Evolutionary conservation across 2,113 vertebrate species (phyloP).

Genomic region (Poeciliopsis occidentalis): DNA sequence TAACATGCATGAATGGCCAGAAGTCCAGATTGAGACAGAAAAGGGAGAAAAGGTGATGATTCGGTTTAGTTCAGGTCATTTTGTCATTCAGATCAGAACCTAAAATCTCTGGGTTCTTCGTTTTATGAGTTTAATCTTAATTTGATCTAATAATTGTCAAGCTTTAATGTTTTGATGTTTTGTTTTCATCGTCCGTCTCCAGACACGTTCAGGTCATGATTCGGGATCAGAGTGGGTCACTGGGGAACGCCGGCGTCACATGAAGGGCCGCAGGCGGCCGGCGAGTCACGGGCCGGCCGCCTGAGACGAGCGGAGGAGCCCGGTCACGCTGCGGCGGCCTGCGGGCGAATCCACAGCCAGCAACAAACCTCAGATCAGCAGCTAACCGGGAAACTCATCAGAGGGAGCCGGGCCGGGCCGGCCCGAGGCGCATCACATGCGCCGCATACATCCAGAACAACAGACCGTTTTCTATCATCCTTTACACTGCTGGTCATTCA

Average conservation of each 20-base stretch:
- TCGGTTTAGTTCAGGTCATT: too few relatives aligned
- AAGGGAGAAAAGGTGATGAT: too few relatives aligned
- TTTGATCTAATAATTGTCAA: too few relatives aligned
- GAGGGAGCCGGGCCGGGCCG: slow-evolving; percentile 21
- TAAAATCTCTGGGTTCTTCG: too few relatives aligned
- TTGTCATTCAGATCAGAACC: too few relatives aligned
- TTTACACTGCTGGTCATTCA: slow-evolving; percentile 26
- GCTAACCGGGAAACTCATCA: slow-evolving; percentile 44
- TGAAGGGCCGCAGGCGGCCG: slow-evolving; percentile 36
- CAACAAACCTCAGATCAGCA: slow-evolving; percentile 54
- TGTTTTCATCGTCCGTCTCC: too few relatives aligned
- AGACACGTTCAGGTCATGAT: background rate
- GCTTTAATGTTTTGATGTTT: background rate
- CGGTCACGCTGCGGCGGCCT: slow-evolving; percentile 30
- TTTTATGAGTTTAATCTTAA: too few relatives aligned
- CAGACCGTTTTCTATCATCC: background rate
- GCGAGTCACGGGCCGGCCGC: slow-evolving; percentile 35
- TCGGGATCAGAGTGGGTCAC: background rate
- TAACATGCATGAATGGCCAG: too few relatives aligned
- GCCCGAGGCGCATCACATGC: slow-evolving; percentile 49
- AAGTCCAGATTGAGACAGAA: too few relatives aligned
- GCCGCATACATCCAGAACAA: slow-evolving; percentile 16
- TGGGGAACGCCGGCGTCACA: slow-evolving; percentile 37
- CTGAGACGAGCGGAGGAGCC: slow-evolving; percentile 9
- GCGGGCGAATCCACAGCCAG: slow-evolving; percentile 28